Evolutionary conservation across 2,888 invertebrate genomes (phyloP).

Genomic region (Gari tellinella): DNA sequence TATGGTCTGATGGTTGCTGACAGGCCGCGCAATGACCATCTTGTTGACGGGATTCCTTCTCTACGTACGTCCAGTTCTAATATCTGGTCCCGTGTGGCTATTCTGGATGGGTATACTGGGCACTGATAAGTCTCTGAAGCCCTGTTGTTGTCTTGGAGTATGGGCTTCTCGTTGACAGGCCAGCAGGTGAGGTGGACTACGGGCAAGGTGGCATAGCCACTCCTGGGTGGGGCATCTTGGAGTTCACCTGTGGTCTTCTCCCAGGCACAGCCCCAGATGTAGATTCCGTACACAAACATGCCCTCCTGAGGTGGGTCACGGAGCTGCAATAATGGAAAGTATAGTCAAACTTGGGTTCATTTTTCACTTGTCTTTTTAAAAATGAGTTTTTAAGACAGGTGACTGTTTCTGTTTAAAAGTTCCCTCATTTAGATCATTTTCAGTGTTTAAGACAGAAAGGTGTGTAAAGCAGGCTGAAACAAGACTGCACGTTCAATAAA

Average conservation of each 20-base stretch:
- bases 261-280: conserved; percentile 84
- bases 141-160: conserved; percentile 75
- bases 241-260: conserved; percentile 84
- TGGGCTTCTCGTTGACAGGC: conserved; percentile 79
- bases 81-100: conserved; percentile 75
- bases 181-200: conserved; percentile 83
- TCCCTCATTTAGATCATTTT: too few species aligned
- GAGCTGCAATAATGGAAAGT: conserved; percentile 70
- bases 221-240: conserved; percentile 80
- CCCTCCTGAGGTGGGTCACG: conserved; percentile 84
- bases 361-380: too few species aligned
- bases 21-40: conserved; percentile 83
- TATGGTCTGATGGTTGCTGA: conserved; percentile 83
- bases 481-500: too few species aligned
- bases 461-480: too few species aligned
- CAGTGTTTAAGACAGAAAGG: too few species aligned
- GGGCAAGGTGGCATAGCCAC: conserved; percentile 79
- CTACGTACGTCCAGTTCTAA: conserved; percentile 82
- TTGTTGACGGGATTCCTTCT: conserved; percentile 78
- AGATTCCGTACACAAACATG: conserved; percentile 84
- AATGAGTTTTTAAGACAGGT: too few species aligned
- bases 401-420: too few species aligned
- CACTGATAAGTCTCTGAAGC: conserved; percentile 81
- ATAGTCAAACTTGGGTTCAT: background rate
- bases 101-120: conserved; percentile 82